Evolutionary conservation across 2,797 vertebrate species (phyloP).

Genomic region (Galagoides demidoff): DNA sequence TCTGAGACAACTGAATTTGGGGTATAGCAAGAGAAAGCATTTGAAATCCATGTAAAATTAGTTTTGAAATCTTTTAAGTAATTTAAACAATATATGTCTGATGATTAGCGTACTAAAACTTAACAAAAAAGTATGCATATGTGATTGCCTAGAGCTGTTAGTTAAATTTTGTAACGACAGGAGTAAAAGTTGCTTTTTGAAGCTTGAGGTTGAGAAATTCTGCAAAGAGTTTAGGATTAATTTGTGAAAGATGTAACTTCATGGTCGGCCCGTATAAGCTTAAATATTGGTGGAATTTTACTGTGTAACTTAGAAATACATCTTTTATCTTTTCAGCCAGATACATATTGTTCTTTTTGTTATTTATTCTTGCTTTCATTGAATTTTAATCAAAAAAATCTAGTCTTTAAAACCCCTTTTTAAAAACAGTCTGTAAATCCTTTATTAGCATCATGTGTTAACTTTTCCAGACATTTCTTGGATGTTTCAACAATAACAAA

Average conservation of each 20-base stretch:
- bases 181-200: conserved; percentile 63
- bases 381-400: neutral
- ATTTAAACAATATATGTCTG: neutral
- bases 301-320: neutral
- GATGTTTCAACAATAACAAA: neutral
- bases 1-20: neutral
- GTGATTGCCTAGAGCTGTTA: conserved; percentile 77
- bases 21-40: neutral
- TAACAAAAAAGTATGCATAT: conserved; percentile 77
- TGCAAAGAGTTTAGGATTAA: conserved; percentile 54
- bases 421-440: neutral
- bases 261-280: conserved; percentile 49
- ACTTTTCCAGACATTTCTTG: neutral
- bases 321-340: neutral
- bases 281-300: conserved; percentile 46
- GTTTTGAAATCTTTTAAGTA: neutral
- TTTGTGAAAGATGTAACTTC: conserved; percentile 66
- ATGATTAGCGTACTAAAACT: neutral
- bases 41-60: neutral
- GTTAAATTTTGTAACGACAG: conserved; percentile 74
- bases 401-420: neutral
- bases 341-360: neutral
- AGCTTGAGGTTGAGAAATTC: conserved; percentile 1
- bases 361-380: neutral
- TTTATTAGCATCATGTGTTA: neutral